Evolutionary conservation across 1,140 invertebrate genomes (phyloP), one percentile per base, ranked within the genome.

Genomic region (Acromyrmex echinatior): DNA sequence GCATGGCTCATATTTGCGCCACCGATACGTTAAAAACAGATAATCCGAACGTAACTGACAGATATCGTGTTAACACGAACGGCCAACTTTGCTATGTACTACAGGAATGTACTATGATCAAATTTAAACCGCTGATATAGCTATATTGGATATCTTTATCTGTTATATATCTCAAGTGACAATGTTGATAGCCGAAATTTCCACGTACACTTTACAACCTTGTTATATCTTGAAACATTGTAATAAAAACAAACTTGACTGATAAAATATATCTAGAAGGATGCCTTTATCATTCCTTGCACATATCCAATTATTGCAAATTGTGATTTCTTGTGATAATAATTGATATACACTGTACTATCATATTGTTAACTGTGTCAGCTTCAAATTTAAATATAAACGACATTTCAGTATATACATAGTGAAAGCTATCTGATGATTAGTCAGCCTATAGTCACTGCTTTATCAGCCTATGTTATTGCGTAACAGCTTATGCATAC

Each of bases 51-150:
- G 63, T 73, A 79, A 90, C 78, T 90, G 73, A 86, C 76, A 79
- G 74, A 89, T 88, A 91, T 90, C 76, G 79, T 66, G 45, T 28
- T 66, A 76, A 80, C 74, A 85, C 66, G 25, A 82, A 18, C 14
- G n/a, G 62, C n/a, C 45, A 53, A 45, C 68, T 51, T 87, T 31
- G 49, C 65, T 74, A 88, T 87, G 86, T 87, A 65, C 77, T 91
- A 85, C 91, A 88, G 81, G 79, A 88, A 89, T 87, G 76, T 77
- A 84, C 87, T 89, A 92, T 86, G 79, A 82, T 81, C 90, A 92
- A 92, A 89, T 94, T 94, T 89, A 89, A 93, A 93, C 88, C 86
- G 73, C 68, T 87, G 86, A 56, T 74, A 78, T 65, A 90, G 86
- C 89, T 90, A 84, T 84, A 78, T 68, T 74, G 49, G 60, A 77